These are phyloP conservation scores for Fukomys damarensis DNA, from an alignment of 2,113 vertebrate species.

Conservation along the genomic window DNA sequence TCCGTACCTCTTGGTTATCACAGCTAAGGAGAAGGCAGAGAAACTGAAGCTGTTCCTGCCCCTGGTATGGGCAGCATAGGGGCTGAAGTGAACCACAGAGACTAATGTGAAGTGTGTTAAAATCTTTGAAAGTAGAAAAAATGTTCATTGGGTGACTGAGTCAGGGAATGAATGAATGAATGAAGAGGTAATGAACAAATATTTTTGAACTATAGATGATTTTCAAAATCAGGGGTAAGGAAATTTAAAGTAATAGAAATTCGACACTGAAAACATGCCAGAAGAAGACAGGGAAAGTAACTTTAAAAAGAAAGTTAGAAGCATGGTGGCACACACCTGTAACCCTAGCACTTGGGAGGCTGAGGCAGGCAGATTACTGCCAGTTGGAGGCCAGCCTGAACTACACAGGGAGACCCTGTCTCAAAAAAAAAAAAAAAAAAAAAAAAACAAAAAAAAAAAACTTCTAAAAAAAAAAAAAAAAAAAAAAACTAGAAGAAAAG, in stretches of 20 bases:
- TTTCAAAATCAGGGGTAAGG: neutral
- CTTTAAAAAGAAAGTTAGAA: neutral
- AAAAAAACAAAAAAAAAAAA: neutral
- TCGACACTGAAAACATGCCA: neutral
- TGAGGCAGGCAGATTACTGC: neutral
- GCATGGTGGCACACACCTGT: fast-evolving
- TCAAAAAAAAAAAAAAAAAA: neutral
- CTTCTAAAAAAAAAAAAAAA: neutral
- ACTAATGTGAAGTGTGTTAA: neutral
- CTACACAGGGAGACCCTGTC: neutral
- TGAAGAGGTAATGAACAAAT: neutral
- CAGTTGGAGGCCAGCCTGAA: neutral
- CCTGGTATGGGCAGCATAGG: neutral
- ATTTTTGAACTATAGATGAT: neutral
- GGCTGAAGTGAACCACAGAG: neutral
- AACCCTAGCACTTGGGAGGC: neutral
- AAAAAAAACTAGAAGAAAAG: neutral
- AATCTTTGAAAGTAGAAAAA: neutral
- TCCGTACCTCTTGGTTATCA: neutral
- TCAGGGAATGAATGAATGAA: neutral
- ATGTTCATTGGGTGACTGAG: neutral
- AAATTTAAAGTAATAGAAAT: neutral
- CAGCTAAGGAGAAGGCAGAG: neutral
- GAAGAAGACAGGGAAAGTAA: neutral
- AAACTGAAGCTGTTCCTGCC: neutral